phyloP scores from a whole-genome alignment of 2,888 invertebrate species.

The Gymnoscelis rufifasciata region DNA sequence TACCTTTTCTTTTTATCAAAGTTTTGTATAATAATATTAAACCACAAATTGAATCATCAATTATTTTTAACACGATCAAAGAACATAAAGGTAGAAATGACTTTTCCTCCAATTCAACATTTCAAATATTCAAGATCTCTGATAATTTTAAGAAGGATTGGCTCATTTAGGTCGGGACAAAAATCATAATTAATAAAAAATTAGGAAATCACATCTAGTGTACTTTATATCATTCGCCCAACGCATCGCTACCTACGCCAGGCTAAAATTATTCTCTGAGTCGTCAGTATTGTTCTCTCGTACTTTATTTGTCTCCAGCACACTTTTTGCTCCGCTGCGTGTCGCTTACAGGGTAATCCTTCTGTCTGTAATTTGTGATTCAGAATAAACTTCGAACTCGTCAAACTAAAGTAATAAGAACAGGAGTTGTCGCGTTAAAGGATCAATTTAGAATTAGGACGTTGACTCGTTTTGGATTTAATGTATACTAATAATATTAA shows the following conservation, averaged over 20 bases:
- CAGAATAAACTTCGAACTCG: conserved; percentile 50
- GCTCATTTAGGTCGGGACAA: no score
- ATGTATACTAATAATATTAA: no score
- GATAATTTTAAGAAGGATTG: no score
- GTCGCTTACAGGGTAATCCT: conserved; percentile 60
- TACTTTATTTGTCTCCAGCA: conserved; percentile 68
- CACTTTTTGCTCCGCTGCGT: conserved; percentile 58
- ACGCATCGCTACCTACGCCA: conserved; percentile 51
- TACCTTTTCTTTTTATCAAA: no score
- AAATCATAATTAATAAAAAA: no score
- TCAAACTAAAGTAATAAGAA: conserved; percentile 44
- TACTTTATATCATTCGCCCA: conserved; percentile 38
- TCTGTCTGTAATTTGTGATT: conserved; percentile 64
- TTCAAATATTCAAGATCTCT: no score
- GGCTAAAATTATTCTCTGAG: conserved; percentile 76
- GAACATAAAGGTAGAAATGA: no score
- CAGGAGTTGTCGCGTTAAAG: conserved; percentile 25
- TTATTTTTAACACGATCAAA: no score
- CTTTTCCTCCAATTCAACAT: no score
- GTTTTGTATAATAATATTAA: no score
- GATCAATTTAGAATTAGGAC: conserved; percentile 23
- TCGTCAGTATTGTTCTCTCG: conserved; percentile 72
- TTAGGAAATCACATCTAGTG: conserved; percentile 33
- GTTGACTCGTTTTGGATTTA: conserved; percentile 16
- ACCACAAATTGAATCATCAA: no score